These are phyloP conservation scores for Ophthalmolycus amberensis DNA, from an alignment of 2,113 vertebrate genomes.

Conservation along the genomic window DNA sequence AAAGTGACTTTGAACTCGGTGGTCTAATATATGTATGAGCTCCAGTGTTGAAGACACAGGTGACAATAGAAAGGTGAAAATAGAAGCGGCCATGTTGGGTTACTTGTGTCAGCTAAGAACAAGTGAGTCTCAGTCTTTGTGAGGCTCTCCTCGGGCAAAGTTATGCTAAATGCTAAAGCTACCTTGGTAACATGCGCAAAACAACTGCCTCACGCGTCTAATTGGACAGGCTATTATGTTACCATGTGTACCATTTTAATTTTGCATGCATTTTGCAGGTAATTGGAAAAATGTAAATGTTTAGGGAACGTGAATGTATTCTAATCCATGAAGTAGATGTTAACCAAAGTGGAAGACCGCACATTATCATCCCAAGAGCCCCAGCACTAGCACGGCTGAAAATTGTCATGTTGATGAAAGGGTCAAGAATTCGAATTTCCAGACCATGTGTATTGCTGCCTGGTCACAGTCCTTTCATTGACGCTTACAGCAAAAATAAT, in stretches of 20 bases:
- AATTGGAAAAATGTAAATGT: not conserved
- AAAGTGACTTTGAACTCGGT: not conserved
- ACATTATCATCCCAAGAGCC: not conserved
- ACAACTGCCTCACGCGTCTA: not conserved
- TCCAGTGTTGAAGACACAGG: not conserved
- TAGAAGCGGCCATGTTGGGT: slow-evolving; percentile 3
- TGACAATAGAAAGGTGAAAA: not conserved
- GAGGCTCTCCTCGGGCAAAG: not conserved
- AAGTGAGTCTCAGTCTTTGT: not conserved
- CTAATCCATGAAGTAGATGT: not conserved
- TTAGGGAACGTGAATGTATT: not conserved
- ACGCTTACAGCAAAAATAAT: not conserved
- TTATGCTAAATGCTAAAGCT: not conserved
- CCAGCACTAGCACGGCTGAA: not conserved
- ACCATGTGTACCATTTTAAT: not conserved
- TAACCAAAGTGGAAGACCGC: not conserved
- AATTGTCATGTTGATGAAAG: not conserved
- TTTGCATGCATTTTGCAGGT: not conserved
- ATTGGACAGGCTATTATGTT: not conserved
- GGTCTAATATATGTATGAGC: not conserved
- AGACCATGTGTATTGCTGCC: not conserved
- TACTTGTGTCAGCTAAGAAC: not conserved
- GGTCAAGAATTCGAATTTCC: not conserved
- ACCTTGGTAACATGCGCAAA: not conserved
- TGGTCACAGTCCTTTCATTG: not conserved